Evolutionary conservation across 2,113 vertebrate species (phyloP).

Genomic region (Platysternon megacephalum): DNA sequence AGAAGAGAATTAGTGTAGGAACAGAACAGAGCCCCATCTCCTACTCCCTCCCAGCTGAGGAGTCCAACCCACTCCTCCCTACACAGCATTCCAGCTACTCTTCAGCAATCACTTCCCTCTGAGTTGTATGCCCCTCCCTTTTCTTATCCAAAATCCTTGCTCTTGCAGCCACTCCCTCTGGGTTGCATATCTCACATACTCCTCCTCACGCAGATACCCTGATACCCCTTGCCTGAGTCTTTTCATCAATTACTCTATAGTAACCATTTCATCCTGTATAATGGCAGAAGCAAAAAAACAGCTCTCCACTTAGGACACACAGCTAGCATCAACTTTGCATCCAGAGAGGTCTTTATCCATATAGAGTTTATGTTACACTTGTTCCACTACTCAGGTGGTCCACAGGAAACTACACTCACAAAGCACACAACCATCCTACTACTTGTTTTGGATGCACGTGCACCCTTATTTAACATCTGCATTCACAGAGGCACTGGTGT

Average conservation of each 20-base stretch:
- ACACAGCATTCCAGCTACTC: neutral
- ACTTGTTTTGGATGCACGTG: neutral
- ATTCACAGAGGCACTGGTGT: neutral
- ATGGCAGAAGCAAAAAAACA: constrained; percentile 23
- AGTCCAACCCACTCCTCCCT: neutral
- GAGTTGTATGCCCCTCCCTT: neutral
- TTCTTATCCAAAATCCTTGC: neutral
- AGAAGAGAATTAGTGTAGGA: neutral
- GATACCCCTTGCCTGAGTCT: neutral
- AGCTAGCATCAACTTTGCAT: neutral
- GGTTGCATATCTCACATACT: neutral
- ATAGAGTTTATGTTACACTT: constrained; percentile 1
- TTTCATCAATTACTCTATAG: neutral
- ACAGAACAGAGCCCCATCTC: neutral
- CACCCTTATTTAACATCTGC: neutral
- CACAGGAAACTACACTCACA: constrained; percentile 10
- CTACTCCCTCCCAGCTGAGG: neutral
- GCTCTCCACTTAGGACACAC: neutral
- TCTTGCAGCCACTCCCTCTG: neutral
- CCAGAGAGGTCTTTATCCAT: neutral
- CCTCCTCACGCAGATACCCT: neutral
- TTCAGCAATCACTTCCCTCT: neutral
- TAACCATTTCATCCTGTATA: constrained; percentile 4
- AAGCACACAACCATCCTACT: neutral
- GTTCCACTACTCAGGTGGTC: neutral